These are phyloP conservation scores for Oceanodroma leucorhoa DNA, from an alignment of 2,797 vertebrate species.

Conservation along the genomic window DNA sequence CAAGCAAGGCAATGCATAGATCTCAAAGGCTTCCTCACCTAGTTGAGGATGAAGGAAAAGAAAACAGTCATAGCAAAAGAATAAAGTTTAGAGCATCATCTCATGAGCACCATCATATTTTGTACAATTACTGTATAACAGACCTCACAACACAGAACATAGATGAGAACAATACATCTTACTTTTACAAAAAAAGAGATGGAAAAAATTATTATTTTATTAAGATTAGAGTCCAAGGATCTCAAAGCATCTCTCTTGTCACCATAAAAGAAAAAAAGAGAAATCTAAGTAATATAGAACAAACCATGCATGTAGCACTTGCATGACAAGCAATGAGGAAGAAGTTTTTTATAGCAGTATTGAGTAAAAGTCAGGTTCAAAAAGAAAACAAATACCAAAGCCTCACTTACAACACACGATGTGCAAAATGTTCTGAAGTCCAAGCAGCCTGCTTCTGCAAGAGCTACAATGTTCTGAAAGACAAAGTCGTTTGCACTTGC, in stretches of 20 bases:
- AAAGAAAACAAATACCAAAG: background rate
- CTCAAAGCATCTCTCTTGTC: background rate
- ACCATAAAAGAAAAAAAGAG: background rate
- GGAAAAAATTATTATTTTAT: background rate
- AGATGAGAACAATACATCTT: background rate
- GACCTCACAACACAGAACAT: background rate
- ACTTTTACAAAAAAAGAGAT: background rate
- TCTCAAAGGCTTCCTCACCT: constrained; percentile 91
- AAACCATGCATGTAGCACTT: background rate
- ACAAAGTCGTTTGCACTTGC: background rate
- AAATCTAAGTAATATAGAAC: background rate
- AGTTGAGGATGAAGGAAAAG: constrained; percentile 3
- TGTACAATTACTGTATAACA: background rate
- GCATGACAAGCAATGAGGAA: background rate
- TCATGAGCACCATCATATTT: background rate
- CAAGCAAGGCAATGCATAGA: constrained; percentile 88
- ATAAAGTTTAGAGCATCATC: background rate
- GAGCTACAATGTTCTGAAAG: constrained; percentile 87
- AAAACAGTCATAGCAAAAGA: background rate
- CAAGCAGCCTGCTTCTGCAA: constrained; percentile 91
- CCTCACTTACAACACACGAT: constrained; percentile 88
- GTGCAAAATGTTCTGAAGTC: constrained; percentile 93
- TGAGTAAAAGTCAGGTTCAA: background rate
- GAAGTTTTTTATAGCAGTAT: background rate
- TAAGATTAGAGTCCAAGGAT: background rate